Evolutionary conservation across 2,113 vertebrate species (phyloP).

Genomic region (Istiophorus platypterus): DNA sequence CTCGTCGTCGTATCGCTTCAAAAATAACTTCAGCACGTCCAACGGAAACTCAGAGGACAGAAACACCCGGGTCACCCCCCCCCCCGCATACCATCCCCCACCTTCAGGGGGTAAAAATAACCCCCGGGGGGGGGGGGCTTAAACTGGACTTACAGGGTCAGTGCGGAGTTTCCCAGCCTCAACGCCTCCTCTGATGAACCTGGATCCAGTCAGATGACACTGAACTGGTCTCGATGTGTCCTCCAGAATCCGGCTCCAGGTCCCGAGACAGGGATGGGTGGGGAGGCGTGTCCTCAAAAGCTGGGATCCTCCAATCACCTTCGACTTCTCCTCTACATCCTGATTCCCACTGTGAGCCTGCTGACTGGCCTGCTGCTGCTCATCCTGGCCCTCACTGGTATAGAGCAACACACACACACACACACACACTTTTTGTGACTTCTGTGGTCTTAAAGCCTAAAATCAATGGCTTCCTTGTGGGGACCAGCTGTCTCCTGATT

Average conservation of each 20-base stretch:
- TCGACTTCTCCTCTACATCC: slow-evolving; percentile 71
- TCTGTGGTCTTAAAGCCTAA: too few species aligned
- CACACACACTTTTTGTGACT: not conserved
- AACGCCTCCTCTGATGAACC: accelerated
- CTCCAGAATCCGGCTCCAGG: slow-evolving; percentile 34
- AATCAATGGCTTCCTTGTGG: too few species aligned
- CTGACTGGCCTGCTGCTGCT: slow-evolving; percentile 71
- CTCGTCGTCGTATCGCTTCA: slow-evolving; percentile 33
- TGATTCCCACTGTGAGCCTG: slow-evolving; percentile 69
- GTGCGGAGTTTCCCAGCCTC: not conserved
- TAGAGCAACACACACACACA: not conserved
- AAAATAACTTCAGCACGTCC: slow-evolving; percentile 46
- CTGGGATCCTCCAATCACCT: slow-evolving; percentile 64
- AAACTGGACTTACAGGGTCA: not conserved
- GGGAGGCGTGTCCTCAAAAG: slow-evolving; percentile 69
- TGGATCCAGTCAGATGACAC: not conserved
- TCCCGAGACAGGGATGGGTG: slow-evolving; percentile 56
- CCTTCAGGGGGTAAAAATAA: slow-evolving; percentile 33
- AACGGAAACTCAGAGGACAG: slow-evolving; percentile 63
- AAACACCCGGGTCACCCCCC: slow-evolving; percentile 13
- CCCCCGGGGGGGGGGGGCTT: slow-evolving; percentile 10
- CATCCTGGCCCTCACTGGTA: slow-evolving; percentile 66
- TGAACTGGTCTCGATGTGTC: not conserved
- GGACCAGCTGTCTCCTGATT: too few species aligned
- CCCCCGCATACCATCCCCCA: not conserved